These are phyloP conservation scores for Odobenus rosmarus DNA, from an alignment of 2,113 vertebrate genomes.

Conservation along the genomic window DNA sequence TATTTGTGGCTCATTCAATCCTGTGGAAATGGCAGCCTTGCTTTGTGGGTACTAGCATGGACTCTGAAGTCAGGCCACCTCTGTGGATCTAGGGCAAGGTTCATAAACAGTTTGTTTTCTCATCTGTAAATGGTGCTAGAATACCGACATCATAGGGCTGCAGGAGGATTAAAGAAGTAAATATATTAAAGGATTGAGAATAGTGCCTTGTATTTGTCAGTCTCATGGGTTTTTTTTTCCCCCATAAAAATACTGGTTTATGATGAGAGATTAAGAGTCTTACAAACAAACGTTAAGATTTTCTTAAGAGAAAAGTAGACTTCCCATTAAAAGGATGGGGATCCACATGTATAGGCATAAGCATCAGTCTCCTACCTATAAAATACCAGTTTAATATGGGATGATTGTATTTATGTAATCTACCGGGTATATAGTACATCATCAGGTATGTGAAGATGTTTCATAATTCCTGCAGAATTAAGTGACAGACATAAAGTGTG, in stretches of 20 bases:
- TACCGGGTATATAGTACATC: not conserved
- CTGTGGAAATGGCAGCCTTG: not conserved
- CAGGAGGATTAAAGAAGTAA: not conserved
- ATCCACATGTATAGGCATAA: not conserved
- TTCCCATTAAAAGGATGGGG: not conserved
- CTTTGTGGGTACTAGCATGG: no score
- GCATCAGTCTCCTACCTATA: not conserved
- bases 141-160: not conserved
- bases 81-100: not conserved
- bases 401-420: not conserved
- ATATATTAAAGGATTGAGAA: not conserved
- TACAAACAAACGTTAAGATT: not conserved
- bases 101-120: not conserved
- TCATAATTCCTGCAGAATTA: not conserved
- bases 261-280: not conserved
- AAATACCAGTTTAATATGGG: not conserved
- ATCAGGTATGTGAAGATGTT: not conserved
- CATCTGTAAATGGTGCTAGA: not conserved
- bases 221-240: not conserved
- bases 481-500: not conserved
- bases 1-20: not conserved
- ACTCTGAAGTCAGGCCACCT: no score
- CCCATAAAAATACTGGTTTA: not conserved
- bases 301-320: not conserved
- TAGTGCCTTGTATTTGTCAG: not conserved